A percentile compares a stretch with the other conserved stretches of the same genome.
Evolutionary conservation across 2,797 vertebrate species (phyloP).

Genomic region (Eulemur mongoz): DNA sequence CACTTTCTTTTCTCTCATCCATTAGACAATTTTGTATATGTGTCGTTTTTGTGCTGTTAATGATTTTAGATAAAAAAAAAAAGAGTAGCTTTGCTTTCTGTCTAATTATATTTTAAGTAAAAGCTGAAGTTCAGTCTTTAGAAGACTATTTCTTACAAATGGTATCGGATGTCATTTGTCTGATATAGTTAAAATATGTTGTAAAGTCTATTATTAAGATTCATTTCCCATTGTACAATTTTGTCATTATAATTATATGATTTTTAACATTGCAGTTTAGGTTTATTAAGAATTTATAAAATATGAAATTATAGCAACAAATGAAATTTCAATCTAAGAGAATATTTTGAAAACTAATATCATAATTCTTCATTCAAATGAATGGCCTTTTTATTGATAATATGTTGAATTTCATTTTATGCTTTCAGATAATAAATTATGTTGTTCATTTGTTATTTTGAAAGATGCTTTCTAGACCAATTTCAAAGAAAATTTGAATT

Average conservation of each 20-base stretch:
- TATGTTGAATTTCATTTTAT: not conserved
- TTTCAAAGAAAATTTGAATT: slow-evolving; percentile 35
- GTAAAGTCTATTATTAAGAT: not conserved
- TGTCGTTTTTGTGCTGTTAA: not conserved
- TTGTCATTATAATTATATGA: not conserved
- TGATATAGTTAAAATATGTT: not conserved
- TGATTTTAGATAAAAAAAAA: not conserved
- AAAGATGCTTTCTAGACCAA: not conserved
- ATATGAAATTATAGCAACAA: not conserved
- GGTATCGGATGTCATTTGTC: not conserved
- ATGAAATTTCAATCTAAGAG: not conserved
- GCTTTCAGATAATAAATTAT: not conserved
- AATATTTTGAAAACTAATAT: not conserved
- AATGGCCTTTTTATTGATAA: not conserved
- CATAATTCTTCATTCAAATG: not conserved
- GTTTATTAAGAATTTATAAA: not conserved
- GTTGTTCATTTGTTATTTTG: not conserved
- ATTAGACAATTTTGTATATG: not conserved
- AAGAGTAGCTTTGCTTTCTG: not conserved
- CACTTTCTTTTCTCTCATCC: not conserved
- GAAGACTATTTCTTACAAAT: not conserved
- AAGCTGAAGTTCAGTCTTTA: not conserved
- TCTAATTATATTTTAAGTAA: not conserved
- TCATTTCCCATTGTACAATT: not conserved
- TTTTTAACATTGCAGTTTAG: not conserved